Evolutionary conservation across 2,888 invertebrate genomes (phyloP).

Genomic region (Xestoiulus laeticollis): DNA sequence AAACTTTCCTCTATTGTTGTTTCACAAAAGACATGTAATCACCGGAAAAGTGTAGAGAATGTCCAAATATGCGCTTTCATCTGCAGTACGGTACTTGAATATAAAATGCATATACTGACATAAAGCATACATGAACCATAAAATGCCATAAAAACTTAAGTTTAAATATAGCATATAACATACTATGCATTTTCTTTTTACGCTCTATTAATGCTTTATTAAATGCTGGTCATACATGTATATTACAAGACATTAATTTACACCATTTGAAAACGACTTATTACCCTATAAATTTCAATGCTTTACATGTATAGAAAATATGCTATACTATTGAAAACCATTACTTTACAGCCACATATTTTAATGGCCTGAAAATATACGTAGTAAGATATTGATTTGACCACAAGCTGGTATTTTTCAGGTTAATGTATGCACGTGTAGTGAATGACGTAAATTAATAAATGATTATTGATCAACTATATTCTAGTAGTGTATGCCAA

Average conservation of each 20-base stretch:
- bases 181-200: no score
- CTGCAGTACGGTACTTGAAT: not conserved
- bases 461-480: not conserved
- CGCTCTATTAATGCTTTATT: no score
- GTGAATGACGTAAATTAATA: conserved; percentile 24
- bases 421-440: not conserved
- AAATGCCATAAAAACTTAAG: no score
- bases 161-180: no score
- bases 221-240: no score
- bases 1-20: not conserved
- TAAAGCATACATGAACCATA: no score
- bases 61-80: not conserved
- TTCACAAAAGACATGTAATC: not conserved
- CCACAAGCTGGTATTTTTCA: not conserved
- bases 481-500: not conserved
- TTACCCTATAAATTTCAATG: no score
- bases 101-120: not conserved
- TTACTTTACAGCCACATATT: no score
- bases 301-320: no score
- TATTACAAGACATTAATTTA: no score
- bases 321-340: no score
- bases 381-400: not conserved
- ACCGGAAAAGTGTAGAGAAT: not conserved
- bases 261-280: no score
- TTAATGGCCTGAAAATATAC: not conserved